A percentile compares a stretch with the other conserved stretches of the same genome.
These are phyloP conservation scores for Bathynomus jamesi DNA, from an alignment of 1,140 invertebrate genomes.

Conservation along the genomic window DNA sequence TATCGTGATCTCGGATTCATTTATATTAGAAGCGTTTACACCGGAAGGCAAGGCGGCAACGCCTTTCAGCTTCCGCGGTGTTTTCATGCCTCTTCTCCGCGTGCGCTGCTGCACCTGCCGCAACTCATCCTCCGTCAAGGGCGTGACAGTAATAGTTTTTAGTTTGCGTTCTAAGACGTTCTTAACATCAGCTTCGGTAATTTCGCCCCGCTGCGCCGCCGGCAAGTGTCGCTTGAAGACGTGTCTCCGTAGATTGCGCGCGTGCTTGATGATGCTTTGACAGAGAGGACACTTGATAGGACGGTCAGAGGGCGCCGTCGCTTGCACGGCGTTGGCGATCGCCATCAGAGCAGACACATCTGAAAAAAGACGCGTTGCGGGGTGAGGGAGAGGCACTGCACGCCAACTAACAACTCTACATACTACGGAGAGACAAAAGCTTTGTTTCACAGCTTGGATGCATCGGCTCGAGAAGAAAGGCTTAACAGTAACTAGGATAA, in stretches of 20 bases:
- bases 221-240: conserved; percentile 39
- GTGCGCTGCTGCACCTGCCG: conserved; percentile 23
- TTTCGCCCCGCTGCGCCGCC: conserved; percentile 29
- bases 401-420: background rate
- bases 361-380: conserved; percentile 35
- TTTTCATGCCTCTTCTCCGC: conserved; percentile 16
- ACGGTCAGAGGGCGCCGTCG: conserved; percentile 49
- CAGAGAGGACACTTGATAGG: conserved; percentile 55
- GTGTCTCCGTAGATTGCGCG: conserved; percentile 52
- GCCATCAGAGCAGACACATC: conserved; percentile 35
- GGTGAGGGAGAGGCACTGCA: conserved; percentile 14
- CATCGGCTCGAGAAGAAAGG: background rate
- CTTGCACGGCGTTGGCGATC: conserved; percentile 33
- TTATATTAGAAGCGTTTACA: conserved; percentile 26
- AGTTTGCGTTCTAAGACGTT: conserved; percentile 26
- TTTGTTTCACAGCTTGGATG: background rate
- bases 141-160: conserved; percentile 32
- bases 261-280: conserved; percentile 52
- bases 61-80: conserved; percentile 25
- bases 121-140: conserved; percentile 29
- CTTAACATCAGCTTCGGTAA: conserved; percentile 32
- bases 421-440: background rate
- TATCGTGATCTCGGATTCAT: conserved; percentile 31
- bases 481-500: background rate
- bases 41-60: conserved; percentile 19